phyloP scores from a whole-genome alignment of 2,888 invertebrate species.

The Hymenopus coronatus region DNA sequence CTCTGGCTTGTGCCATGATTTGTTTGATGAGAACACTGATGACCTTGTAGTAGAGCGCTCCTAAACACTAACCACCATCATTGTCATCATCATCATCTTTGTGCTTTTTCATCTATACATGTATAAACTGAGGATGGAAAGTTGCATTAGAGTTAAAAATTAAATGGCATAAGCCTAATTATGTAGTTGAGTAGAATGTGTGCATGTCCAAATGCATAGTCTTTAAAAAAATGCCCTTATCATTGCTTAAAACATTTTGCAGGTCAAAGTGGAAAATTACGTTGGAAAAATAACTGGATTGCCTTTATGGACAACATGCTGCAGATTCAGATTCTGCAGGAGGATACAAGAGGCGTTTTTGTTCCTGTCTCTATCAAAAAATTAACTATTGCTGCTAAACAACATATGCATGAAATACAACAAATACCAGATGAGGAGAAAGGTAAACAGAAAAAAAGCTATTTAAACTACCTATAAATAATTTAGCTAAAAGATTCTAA shows the following conservation, averaged over 20 bases:
- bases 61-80: too few relatives aligned
- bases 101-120: too few relatives aligned
- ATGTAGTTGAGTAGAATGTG: too few relatives aligned
- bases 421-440: not conserved
- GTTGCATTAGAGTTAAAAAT: too few relatives aligned
- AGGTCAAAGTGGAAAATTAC: slow-evolving; percentile 51
- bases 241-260: not conserved
- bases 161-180: too few relatives aligned
- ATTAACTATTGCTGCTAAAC: slow-evolving; percentile 65
- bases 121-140: too few relatives aligned
- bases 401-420: slow-evolving; percentile 46
- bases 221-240: too few relatives aligned
- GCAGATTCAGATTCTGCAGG: slow-evolving; percentile 73
- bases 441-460: not conserved
- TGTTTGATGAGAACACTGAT: too few relatives aligned
- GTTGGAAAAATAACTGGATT: slow-evolving; percentile 83
- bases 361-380: slow-evolving; percentile 74
- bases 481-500: not conserved
- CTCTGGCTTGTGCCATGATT: too few relatives aligned
- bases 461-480: not conserved
- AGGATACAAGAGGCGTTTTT: slow-evolving; percentile 65
- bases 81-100: too few relatives aligned
- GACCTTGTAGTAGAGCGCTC: too few relatives aligned
- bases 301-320: slow-evolving; percentile 87
- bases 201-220: too few relatives aligned